phyloP scores from a whole-genome alignment of 2,797 vertebrate species.

The Jordanella pulchra region DNA sequence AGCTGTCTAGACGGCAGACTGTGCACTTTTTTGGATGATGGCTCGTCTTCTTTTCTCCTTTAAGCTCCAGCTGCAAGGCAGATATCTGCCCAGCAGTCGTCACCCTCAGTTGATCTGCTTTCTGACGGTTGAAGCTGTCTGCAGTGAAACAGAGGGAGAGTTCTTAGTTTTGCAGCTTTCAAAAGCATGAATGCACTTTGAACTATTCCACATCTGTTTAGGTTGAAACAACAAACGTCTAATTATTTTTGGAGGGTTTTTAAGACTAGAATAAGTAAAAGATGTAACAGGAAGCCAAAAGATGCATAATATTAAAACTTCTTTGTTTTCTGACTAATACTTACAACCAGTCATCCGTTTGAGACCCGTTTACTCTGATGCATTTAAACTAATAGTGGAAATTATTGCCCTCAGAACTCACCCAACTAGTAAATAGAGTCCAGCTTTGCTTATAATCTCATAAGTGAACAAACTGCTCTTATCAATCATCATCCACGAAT shows the following conservation, averaged over 20 bases:
- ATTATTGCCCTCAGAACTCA: background rate
- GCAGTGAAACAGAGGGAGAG: background rate
- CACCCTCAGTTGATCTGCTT: constrained; percentile 16
- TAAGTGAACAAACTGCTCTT: background rate
- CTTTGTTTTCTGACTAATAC: too few relatives aligned
- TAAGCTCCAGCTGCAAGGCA: constrained; percentile 42
- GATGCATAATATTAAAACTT: too few relatives aligned
- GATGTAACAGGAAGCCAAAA: too few relatives aligned
- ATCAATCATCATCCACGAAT: background rate
- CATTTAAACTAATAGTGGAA: background rate
- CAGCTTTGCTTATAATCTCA: background rate
- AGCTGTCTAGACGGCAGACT: constrained; percentile 64
- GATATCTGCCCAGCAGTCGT: constrained; percentile 76
- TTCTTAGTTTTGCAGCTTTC: constrained; percentile 1
- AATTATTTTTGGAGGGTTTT: background rate
- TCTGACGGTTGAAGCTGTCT: constrained; percentile 3
- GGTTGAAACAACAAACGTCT: background rate
- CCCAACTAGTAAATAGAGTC: background rate
- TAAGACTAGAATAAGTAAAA: background rate
- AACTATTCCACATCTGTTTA: background rate
- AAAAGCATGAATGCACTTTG: background rate
- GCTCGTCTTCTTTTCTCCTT: constrained; percentile 36
- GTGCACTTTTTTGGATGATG: constrained; percentile 41
- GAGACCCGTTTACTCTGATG: background rate
- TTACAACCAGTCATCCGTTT: too few relatives aligned